Percentiles rank a stretch among this genome's conserved stretches.
phyloP scores from a whole-genome alignment of 2,888 invertebrate species.

The Mimumesa dahlbomi region DNA sequence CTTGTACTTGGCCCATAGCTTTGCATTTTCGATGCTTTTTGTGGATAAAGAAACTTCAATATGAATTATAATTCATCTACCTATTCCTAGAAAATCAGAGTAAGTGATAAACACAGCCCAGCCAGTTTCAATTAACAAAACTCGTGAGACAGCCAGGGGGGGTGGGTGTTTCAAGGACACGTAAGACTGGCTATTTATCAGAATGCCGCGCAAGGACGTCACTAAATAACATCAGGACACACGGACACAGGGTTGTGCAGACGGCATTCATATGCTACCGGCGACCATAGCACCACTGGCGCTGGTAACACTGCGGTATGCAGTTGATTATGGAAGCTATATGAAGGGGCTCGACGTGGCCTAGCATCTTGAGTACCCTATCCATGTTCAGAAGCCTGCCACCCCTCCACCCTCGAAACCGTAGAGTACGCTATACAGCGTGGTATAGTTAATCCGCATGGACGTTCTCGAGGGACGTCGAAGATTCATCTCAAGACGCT shows the following conservation, averaged over 20 bases:
- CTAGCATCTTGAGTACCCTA: constrained; percentile 79
- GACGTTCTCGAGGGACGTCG: constrained; percentile 69
- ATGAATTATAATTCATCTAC: neutral
- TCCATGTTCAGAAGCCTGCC: constrained; percentile 63
- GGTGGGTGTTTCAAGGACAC: neutral
- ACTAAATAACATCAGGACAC: constrained; percentile 20
- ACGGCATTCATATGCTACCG: constrained; percentile 77
- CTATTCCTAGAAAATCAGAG: neutral
- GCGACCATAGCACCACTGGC: constrained; percentile 70
- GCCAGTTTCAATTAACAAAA: too few relatives aligned
- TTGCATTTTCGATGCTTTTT: too few relatives aligned
- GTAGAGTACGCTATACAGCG: constrained; percentile 67
- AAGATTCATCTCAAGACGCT: constrained; percentile 72
- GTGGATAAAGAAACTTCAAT: too few relatives aligned
- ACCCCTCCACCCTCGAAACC: constrained; percentile 61
- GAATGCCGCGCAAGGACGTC: constrained; percentile 10
- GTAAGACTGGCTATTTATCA: constrained; percentile 12
- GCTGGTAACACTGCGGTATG: constrained; percentile 79
- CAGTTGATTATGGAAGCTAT: constrained; percentile 80
- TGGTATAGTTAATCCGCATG: constrained; percentile 72
- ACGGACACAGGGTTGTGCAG: constrained; percentile 60
- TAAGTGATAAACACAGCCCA: neutral
- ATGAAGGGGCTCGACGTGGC: constrained; percentile 80
- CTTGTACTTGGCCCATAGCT: too few relatives aligned
- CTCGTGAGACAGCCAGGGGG: neutral